Conservation (phyloP, 2,888 invertebrate genomes). For the Xanthorhoe spadicearia region DNA sequence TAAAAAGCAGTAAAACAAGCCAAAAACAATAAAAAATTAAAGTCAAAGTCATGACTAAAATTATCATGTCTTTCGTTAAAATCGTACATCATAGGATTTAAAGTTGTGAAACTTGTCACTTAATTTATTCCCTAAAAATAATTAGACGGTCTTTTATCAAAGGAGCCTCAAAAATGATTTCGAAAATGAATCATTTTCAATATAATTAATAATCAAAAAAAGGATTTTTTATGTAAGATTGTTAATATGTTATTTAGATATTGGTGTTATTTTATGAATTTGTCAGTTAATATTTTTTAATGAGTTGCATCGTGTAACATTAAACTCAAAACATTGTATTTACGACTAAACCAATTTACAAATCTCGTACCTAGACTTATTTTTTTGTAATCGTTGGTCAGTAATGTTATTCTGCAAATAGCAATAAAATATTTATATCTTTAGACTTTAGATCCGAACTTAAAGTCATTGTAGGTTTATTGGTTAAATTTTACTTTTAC, state of each 20-base stretch:
- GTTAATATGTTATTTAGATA: too few relatives aligned
- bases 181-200: too few relatives aligned
- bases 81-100: not conserved
- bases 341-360: constrained; percentile 17
- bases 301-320: too few relatives aligned
- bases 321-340: constrained; percentile 11
- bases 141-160: too few relatives aligned
- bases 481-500: not conserved
- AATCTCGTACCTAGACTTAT: constrained; percentile 12
- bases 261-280: too few relatives aligned
- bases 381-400: constrained; percentile 5
- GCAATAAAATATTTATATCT: not conserved
- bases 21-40: not conserved
- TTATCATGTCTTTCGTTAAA: not conserved
- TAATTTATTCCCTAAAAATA: too few relatives aligned
- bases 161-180: too few relatives aligned
- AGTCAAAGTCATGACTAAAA: not conserved
- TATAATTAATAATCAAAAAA: too few relatives aligned
- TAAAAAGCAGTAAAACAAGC: not conserved
- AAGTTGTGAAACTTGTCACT: not conserved
- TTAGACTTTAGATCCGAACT: not conserved
- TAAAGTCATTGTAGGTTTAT: constrained; percentile 8
- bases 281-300: too few relatives aligned
- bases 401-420: constrained; percentile 1
- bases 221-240: too few relatives aligned